Percentiles rank a stretch among this genome's conserved stretches.
These are phyloP conservation scores for Erannis defoliaria DNA, from an alignment of 2,888 invertebrate genomes.

Conservation along the genomic window DNA sequence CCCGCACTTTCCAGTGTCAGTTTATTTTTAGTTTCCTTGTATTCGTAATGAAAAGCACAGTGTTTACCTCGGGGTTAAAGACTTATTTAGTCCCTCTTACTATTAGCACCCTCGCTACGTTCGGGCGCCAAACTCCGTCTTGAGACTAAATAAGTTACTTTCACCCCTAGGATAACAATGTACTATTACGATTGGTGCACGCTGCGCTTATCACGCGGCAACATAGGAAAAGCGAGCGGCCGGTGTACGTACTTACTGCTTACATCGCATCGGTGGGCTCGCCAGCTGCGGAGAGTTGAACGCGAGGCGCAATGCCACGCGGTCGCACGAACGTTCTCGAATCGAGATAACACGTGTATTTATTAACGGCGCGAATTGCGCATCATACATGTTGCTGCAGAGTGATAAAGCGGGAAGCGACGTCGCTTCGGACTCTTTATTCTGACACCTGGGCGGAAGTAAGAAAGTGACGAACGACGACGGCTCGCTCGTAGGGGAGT, in stretches of 20 bases:
- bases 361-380: slow-evolving; percentile 71
- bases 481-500: slow-evolving; percentile 52
- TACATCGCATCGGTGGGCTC: slow-evolving; percentile 40
- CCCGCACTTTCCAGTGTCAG: no score
- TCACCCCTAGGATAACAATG: no score
- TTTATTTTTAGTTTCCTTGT: no score
- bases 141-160: no score
- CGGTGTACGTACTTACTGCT: slow-evolving; percentile 33
- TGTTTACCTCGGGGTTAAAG: no score
- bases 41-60: no score
- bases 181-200: slow-evolving; percentile 61
- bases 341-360: slow-evolving; percentile 74
- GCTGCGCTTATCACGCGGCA: slow-evolving; percentile 49
- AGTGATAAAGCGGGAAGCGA: slow-evolving; percentile 56
- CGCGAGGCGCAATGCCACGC: slow-evolving; percentile 68
- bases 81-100: no score
- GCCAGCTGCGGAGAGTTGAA: slow-evolving; percentile 47
- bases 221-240: slow-evolving; percentile 38
- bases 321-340: slow-evolving; percentile 76
- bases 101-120: no score
- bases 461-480: slow-evolving; percentile 42
- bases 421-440: slow-evolving; percentile 6
- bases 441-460: slow-evolving; percentile 19
- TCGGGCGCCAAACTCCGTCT: no score
- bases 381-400: slow-evolving; percentile 54